Percentiles rank a stretch among this genome's conserved stretches.
These are phyloP conservation scores for Helicoverpa armigera DNA, from an alignment of 1,140 invertebrate species.

Conservation along the genomic window DNA sequence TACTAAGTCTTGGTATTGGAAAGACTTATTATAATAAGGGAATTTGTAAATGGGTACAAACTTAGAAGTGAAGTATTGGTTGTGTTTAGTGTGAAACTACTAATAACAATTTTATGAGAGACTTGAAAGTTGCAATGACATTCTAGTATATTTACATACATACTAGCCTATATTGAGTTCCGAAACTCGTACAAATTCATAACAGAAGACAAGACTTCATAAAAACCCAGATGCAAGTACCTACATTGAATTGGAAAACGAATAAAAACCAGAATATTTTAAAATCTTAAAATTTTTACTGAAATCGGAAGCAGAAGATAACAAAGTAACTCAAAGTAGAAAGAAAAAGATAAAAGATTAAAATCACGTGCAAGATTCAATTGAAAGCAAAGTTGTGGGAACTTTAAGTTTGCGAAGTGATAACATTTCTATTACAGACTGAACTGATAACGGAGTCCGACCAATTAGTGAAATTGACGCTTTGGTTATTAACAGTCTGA, in stretches of 20 bases:
- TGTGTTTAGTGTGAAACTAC: too few species aligned
- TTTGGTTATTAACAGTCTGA: slow-evolving; percentile 26
- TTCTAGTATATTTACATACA: too few species aligned
- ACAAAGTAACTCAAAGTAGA: slow-evolving; percentile 19
- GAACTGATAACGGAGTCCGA: slow-evolving; percentile 13
- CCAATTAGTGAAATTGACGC: slow-evolving; percentile 40
- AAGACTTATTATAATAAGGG: neutral
- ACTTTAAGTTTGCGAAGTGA: slow-evolving; percentile 36
- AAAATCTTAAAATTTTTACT: neutral
- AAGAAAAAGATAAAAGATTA: slow-evolving; percentile 25
- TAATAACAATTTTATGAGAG: too few species aligned
- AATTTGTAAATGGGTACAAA: too few species aligned
- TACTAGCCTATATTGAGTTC: too few species aligned
- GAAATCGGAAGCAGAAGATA: neutral
- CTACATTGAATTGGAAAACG: neutral
- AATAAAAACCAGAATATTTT: too few species aligned
- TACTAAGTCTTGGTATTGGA: slow-evolving; percentile 3
- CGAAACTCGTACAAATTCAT: too few species aligned
- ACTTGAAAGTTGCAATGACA: too few species aligned
- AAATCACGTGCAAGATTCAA: slow-evolving; percentile 38
- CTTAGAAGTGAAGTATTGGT: too few species aligned
- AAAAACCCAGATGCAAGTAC: neutral
- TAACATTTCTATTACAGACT: slow-evolving; percentile 34
- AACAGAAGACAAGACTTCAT: neutral
- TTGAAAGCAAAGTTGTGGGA: slow-evolving; percentile 36